A percentile compares a stretch with the other conserved stretches of the same genome.
Evolutionary conservation across 2,113 vertebrate genomes (phyloP).

Genomic region (Nibea coibor): DNA sequence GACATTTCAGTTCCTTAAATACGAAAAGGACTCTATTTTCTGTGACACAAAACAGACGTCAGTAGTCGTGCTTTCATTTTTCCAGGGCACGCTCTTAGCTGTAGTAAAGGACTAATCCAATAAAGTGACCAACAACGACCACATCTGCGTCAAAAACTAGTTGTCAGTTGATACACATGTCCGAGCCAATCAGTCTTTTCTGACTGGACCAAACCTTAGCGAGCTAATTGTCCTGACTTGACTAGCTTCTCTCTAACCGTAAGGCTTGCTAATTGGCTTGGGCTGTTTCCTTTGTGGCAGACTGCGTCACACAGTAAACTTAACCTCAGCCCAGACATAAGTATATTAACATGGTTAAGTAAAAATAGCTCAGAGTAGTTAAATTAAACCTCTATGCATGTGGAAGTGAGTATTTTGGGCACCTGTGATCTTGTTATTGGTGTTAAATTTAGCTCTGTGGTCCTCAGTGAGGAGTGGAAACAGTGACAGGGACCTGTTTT

Average conservation of each 20-base stretch:
- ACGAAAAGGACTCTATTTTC: not conserved
- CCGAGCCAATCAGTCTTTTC: not conserved
- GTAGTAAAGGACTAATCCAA: conserved; percentile 8
- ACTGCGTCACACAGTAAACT: conserved; percentile 74
- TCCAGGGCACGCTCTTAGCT: conserved; percentile 2
- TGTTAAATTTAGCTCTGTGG: conserved; percentile 85
- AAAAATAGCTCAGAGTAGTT: conserved; percentile 76
- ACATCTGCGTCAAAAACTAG: conserved; percentile 31
- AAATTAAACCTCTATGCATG: conserved; percentile 71
- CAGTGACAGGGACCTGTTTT: conserved; percentile 86
- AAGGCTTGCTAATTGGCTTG: conserved; percentile 73
- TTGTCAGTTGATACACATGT: conserved; percentile 13
- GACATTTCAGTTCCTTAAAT: conserved; percentile 51
- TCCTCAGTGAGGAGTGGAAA: conserved; percentile 83
- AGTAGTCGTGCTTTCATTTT: conserved; percentile 1
- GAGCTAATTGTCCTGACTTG: conserved; percentile 42
- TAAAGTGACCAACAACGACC: conserved; percentile 31
- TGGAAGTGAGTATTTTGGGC: conserved; percentile 83
- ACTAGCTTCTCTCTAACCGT: conserved; percentile 29
- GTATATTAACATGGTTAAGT: conserved; percentile 73
- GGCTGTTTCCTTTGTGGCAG: conserved; percentile 62
- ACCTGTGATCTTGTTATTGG: conserved; percentile 81
- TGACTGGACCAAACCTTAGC: conserved; percentile 21
- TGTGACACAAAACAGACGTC: not conserved
- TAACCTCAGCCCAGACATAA: conserved; percentile 74